phyloP scores from a whole-genome alignment of 64 coral and sea anemone genomes.

The Orbicella faveolata region DNA sequence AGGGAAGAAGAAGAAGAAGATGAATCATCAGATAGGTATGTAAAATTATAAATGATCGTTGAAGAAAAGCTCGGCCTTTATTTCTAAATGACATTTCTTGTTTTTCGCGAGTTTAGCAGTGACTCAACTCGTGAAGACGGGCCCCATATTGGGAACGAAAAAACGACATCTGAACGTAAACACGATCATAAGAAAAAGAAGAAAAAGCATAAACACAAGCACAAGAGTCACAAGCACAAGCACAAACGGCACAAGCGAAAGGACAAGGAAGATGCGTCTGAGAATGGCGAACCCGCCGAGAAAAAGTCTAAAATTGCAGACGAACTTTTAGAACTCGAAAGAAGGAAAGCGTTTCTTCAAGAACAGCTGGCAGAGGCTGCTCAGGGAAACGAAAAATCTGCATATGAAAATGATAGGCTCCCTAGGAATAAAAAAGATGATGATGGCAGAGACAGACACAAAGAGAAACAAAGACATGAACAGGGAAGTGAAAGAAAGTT shows the following conservation, averaged over 20 bases:
- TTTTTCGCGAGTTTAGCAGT: slow-evolving; percentile 4
- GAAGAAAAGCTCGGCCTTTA: not conserved
- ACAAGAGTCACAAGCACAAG: slow-evolving; percentile 83
- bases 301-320: slow-evolving; percentile 70
- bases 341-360: slow-evolving; percentile 87
- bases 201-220: slow-evolving; percentile 77
- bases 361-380: slow-evolving; percentile 74
- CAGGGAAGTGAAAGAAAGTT: slow-evolving; percentile 13
- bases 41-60: not conserved
- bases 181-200: slow-evolving; percentile 84
- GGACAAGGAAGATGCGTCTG: slow-evolving; percentile 14
- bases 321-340: slow-evolving; percentile 87
- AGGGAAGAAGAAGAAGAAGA: slow-evolving; percentile 6
- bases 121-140: slow-evolving; percentile 17
- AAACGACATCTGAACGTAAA: slow-evolving; percentile 53
- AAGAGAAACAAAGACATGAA: slow-evolving; percentile 28
- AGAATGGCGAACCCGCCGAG: slow-evolving; percentile 40
- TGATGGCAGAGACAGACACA: slow-evolving; percentile 22
- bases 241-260: slow-evolving; percentile 70
- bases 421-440: slow-evolving; percentile 10
- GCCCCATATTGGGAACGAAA: slow-evolving; percentile 15
- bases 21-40: slow-evolving; percentile 33
- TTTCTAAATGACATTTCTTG: not conserved
- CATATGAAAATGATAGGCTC: not conserved
- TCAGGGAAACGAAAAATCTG: not conserved